phyloP scores from a whole-genome alignment of 53 echinoderm and acorn worm species.

The Henricia sp. region DNA sequence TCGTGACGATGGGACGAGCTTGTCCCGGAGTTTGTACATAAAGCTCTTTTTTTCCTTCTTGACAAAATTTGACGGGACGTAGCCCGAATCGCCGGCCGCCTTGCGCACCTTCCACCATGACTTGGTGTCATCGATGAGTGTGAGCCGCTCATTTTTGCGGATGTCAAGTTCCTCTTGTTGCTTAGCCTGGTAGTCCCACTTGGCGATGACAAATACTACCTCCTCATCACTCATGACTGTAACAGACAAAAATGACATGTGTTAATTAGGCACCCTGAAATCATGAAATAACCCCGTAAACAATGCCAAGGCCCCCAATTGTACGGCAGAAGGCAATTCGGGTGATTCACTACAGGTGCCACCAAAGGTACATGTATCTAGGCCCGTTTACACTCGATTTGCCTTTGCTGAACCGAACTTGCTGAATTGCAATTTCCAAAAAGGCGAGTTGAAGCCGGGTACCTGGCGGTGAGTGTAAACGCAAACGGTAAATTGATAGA shows the following conservation, averaged over 20 bases:
- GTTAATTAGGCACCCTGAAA: background rate
- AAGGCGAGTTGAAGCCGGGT: no score
- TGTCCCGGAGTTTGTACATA: constrained; percentile 53
- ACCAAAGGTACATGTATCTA: no score
- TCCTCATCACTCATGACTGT: constrained; percentile 96
- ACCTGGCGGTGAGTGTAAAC: no score
- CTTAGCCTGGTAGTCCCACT: constrained; percentile 98
- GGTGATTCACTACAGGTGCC: no score
- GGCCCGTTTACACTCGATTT: no score
- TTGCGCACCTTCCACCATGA: constrained; percentile 99
- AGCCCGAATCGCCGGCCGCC: constrained; percentile 75
- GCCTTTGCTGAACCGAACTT: no score
- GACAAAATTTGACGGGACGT: constrained; percentile 98
- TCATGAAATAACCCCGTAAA: background rate
- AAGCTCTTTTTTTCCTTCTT: constrained; percentile 80
- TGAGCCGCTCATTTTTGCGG: constrained; percentile 87
- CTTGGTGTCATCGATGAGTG: constrained; percentile 86
- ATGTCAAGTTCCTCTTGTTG: constrained; percentile 95
- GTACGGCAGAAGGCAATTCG: no score
- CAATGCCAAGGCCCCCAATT: background rate
- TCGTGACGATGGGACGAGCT: constrained; percentile 42
- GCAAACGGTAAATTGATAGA: no score
- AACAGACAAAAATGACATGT: constrained; percentile 32
- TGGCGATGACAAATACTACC: constrained; percentile 91
- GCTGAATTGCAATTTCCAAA: no score